A percentile compares a stretch with the other conserved stretches of the same genome.
Evolutionary conservation across 2,888 invertebrate genomes (phyloP).

Genomic region (Drosophila colorata): DNA sequence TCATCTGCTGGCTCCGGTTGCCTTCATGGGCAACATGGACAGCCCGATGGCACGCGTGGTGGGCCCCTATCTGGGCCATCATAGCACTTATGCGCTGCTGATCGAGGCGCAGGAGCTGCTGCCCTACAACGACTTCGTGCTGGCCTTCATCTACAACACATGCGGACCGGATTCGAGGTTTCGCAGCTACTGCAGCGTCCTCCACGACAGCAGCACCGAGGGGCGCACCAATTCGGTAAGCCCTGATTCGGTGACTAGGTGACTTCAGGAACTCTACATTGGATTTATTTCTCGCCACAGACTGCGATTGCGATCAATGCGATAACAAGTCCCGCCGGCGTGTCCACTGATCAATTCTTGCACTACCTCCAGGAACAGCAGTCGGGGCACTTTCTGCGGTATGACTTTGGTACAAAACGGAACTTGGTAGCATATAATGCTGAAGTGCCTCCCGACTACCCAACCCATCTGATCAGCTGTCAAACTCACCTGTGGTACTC

Average conservation of each 20-base stretch:
- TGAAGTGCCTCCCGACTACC: conserved; percentile 63
- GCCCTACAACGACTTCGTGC: conserved; percentile 86
- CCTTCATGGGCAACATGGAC: conserved; percentile 86
- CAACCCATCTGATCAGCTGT: conserved; percentile 50
- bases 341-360: conserved; percentile 70
- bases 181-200: conserved; percentile 79
- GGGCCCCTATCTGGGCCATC: conserved; percentile 78
- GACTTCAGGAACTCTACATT: not conserved
- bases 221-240: conserved; percentile 49
- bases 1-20: conserved; percentile 77
- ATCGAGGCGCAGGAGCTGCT: conserved; percentile 87
- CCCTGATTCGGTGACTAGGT: accelerated
- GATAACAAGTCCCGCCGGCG: conserved; percentile 67
- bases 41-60: conserved; percentile 84
- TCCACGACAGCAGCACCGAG: conserved; percentile 12
- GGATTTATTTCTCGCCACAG: conserved; percentile 1
- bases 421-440: conserved; percentile 58
- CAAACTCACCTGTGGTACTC: conserved; percentile 72
- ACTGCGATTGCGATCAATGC: conserved; percentile 26
- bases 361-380: conserved; percentile 75
- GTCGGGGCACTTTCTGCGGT: conserved; percentile 64
- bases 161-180: conserved; percentile 82
- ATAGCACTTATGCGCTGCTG: conserved; percentile 51
- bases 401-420: conserved; percentile 58
- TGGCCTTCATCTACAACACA: conserved; percentile 84